A percentile compares a stretch with the other conserved stretches of the same genome.
phyloP scores from a whole-genome alignment of 2,797 vertebrate species.

The Sebastes nivosus region DNA sequence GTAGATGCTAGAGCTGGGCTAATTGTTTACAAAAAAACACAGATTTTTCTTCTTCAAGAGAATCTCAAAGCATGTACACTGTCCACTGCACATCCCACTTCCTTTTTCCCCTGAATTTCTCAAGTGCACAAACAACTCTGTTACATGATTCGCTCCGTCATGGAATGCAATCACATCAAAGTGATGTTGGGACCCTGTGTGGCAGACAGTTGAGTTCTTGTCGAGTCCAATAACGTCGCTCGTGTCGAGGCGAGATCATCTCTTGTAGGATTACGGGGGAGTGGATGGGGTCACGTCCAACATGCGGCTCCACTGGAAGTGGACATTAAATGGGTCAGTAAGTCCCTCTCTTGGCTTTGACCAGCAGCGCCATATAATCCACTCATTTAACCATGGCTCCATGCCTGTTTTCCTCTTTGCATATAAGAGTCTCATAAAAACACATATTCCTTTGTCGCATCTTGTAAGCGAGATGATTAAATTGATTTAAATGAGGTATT shows the following conservation, averaged over 20 bases:
- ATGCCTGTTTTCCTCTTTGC: conserved; percentile 33
- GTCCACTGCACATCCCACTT: background rate
- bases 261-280: conserved; percentile 76
- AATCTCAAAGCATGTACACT: background rate
- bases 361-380: conserved; percentile 61
- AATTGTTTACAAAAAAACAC: background rate
- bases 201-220: conserved; percentile 69
- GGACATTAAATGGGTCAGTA: conserved; percentile 79
- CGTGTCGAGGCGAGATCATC: conserved; percentile 71
- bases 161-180: conserved; percentile 53
- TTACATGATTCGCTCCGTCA: conserved; percentile 41
- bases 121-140: conserved; percentile 37
- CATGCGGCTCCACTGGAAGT: conserved; percentile 68
- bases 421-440: conserved; percentile 47
- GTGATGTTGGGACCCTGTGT: conserved; percentile 40
- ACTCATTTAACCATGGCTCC: conserved; percentile 53
- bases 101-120: conserved; percentile 2
- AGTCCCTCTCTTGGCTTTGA: conserved; percentile 68
- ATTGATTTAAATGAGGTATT: conserved; percentile 71
- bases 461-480: conserved; percentile 63
- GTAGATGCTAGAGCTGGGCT: background rate
- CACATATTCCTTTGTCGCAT: conserved; percentile 54
- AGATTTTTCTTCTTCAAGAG: conserved; percentile 4
- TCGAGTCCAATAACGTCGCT: conserved; percentile 68
- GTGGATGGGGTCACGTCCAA: conserved; percentile 69